Percentiles rank a stretch among this genome's conserved stretches.
Conservation (phyloP, 1,140 invertebrate species). For the Pogonomyrmex barbatus region DNA sequence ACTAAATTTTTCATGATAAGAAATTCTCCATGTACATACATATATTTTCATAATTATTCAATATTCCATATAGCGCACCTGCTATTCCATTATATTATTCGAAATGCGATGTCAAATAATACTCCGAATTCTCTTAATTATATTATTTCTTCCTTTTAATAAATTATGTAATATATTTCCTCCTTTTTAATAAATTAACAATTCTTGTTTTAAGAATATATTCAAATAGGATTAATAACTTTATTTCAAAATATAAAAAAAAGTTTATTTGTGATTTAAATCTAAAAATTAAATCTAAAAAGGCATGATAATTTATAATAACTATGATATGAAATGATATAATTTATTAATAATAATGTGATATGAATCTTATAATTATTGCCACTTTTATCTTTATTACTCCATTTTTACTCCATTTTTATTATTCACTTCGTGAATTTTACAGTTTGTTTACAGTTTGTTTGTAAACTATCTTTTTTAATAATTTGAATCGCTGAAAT, state of each 20-base stretch:
- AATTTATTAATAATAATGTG: not conserved
- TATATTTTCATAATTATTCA: conserved; percentile 11
- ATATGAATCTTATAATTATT: not conserved
- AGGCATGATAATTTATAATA: no score
- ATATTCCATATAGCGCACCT: conserved; percentile 16
- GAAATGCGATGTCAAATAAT: conserved; percentile 11
- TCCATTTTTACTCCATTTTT: no score
- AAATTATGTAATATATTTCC: not conserved
- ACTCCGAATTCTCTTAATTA: not conserved
- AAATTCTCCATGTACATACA: conserved; percentile 14
- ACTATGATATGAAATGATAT: no score
- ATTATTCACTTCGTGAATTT: not conserved
- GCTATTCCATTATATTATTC: not conserved
- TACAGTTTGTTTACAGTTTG: not conserved
- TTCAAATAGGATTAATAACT: not conserved
- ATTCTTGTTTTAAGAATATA: not conserved
- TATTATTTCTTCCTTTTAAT: not conserved
- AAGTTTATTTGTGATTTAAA: conserved; percentile 4
- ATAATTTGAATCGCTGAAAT: not conserved
- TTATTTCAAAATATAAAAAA: not conserved
- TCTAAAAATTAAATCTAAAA: not conserved
- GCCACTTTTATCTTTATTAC: not conserved
- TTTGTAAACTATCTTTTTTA: not conserved
- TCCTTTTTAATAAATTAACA: not conserved
- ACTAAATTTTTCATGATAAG: conserved; percentile 35